A percentile compares a stretch with the other conserved stretches of the same genome.
Conservation (phyloP, 1,140 invertebrate species). For the Ctenoplectra terminalis region DNA sequence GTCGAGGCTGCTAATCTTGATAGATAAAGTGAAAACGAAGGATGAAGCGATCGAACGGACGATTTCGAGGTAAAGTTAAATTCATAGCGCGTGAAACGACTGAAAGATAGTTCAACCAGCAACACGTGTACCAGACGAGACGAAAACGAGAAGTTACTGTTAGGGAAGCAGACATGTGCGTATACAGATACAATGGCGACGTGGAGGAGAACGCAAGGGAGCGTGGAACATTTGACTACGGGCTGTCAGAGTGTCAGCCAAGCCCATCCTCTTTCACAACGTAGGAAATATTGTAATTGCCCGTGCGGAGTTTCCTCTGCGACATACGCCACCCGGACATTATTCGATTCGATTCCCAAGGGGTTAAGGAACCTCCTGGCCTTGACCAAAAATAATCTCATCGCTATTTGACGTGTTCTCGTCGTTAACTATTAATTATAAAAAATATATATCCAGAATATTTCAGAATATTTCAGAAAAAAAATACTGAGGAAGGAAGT, state of each 20-base stretch:
- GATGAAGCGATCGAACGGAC: background rate
- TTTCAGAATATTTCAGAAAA: background rate
- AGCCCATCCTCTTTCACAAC: constrained; percentile 80
- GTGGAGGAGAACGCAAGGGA: constrained; percentile 69
- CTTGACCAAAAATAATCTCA: constrained; percentile 53
- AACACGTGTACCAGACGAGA: constrained; percentile 24
- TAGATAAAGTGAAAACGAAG: background rate
- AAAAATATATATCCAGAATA: background rate
- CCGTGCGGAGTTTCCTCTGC: constrained; percentile 64
- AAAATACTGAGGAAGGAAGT: background rate
- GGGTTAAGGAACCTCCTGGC: constrained; percentile 63
- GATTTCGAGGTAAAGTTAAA: background rate
- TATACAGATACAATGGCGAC: constrained; percentile 52
- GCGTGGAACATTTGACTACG: constrained; percentile 79
- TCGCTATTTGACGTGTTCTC: background rate
- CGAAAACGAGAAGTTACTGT: constrained; percentile 61
- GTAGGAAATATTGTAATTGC: constrained; percentile 80
- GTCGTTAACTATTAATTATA: background rate
- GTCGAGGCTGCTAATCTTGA: background rate
- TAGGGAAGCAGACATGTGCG: constrained; percentile 53
- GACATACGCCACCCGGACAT: constrained; percentile 58
- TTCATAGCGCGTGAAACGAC: constrained; percentile 19
- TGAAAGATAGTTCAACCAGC: constrained; percentile 28
- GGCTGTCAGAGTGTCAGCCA: constrained; percentile 79
- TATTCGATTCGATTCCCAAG: constrained; percentile 69